These are phyloP conservation scores for Archivesica marissinica DNA, from an alignment of 1,140 invertebrate species.

Conservation along the genomic window DNA sequence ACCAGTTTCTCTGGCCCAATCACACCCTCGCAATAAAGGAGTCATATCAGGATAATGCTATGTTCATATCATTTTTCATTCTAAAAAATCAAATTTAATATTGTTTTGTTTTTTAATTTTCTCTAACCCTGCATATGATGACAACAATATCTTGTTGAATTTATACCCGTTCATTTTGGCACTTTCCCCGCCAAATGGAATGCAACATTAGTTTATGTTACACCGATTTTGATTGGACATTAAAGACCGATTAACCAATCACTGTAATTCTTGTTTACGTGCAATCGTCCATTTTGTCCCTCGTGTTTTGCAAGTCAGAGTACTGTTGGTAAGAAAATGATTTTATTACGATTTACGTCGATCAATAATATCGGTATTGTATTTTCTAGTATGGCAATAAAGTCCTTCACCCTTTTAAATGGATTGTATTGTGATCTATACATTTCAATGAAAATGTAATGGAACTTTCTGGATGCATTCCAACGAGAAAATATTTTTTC, in stretches of 20 bases:
- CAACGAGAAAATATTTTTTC: neutral
- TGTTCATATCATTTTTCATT: too few relatives aligned
- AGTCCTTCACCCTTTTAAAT: neutral
- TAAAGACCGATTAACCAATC: conserved; percentile 9
- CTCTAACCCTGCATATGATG: too few relatives aligned
- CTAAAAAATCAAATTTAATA: too few relatives aligned
- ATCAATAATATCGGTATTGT: neutral
- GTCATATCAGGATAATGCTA: too few relatives aligned
- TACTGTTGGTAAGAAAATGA: conserved; percentile 36
- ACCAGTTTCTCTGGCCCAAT: too few relatives aligned
- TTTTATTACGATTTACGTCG: neutral
- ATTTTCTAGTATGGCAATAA: neutral
- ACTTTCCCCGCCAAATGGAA: conserved; percentile 60
- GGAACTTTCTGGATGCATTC: neutral
- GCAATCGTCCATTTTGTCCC: conserved; percentile 57
- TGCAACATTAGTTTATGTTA: conserved; percentile 1
- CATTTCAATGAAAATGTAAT: neutral
- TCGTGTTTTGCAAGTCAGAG: conserved; percentile 54
- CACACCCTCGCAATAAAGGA: too few relatives aligned
- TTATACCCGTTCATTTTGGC: too few relatives aligned
- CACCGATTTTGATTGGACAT: conserved; percentile 16
- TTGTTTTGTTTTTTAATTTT: too few relatives aligned
- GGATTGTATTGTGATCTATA: neutral
- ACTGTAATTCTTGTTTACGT: neutral
- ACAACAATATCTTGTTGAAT: too few relatives aligned